phyloP scores from a whole-genome alignment of 2,113 vertebrate genomes.

The Phaethornis superciliosus region DNA sequence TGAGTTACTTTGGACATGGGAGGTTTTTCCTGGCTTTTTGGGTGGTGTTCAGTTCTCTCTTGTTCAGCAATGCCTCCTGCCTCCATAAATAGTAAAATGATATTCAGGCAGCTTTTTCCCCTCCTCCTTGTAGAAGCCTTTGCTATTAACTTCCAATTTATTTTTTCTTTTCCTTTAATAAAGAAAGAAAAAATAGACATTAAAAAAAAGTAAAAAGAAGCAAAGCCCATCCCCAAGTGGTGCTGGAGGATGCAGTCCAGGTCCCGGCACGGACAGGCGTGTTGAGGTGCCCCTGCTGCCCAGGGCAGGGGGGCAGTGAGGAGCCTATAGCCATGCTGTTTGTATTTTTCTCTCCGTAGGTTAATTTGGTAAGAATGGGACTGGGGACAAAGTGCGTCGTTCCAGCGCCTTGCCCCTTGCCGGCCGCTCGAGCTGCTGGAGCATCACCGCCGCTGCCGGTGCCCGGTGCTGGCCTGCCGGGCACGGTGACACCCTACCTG shows the following conservation, averaged over 20 bases:
- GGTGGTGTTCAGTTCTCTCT: background rate
- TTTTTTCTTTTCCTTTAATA: background rate
- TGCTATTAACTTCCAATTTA: background rate
- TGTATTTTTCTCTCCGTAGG: conserved; percentile 70
- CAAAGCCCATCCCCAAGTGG: too few relatives aligned
- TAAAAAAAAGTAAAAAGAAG: too few relatives aligned
- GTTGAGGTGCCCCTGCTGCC: background rate
- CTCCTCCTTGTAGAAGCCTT: background rate
- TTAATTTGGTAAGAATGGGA: conserved; percentile 68
- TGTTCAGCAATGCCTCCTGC: background rate
- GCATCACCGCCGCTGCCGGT: conserved; percentile 59
- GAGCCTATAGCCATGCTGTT: background rate
- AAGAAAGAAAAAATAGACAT: too few relatives aligned
- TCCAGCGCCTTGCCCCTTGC: conserved; percentile 78
- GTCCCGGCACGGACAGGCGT: too few relatives aligned
- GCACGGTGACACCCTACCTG: conserved; percentile 68
- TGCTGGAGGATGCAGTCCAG: too few relatives aligned
- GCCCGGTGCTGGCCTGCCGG: conserved; percentile 71
- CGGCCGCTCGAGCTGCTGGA: conserved; percentile 74
- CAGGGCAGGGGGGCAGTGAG: background rate
- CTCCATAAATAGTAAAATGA: background rate
- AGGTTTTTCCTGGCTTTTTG: background rate
- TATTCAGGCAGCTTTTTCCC: background rate
- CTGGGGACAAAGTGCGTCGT: conserved; percentile 72
- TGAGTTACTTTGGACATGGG: accelerated